These are phyloP conservation scores for Myotis pilosus DNA, from an alignment of 2,797 vertebrate genomes.

Conservation along the genomic window DNA sequence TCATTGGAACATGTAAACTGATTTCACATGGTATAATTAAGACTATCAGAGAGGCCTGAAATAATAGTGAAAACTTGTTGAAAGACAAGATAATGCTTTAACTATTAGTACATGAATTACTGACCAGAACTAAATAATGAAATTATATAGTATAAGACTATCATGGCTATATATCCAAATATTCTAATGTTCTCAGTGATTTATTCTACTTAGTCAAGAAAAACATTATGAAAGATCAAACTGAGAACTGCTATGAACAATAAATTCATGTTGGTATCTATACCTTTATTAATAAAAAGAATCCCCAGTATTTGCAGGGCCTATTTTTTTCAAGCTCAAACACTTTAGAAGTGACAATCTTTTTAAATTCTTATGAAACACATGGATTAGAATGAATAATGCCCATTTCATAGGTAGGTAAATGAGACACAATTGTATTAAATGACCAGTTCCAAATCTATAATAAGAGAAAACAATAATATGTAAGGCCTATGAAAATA, in stretches of 20 bases:
- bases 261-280: not conserved
- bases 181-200: not conserved
- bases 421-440: not conserved
- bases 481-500: not conserved
- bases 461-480: not conserved
- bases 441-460: not conserved
- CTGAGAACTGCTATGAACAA: not conserved
- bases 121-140: not conserved
- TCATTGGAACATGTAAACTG: not conserved
- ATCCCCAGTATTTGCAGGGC: not conserved
- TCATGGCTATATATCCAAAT: not conserved
- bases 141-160: constrained; percentile 2
- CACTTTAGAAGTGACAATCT: not conserved
- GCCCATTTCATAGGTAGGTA: not conserved
- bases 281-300: constrained; percentile 27
- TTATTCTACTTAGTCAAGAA: constrained; percentile 16
- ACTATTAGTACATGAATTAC: constrained; percentile 17
- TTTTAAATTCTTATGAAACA: not conserved
- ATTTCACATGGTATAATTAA: not conserved
- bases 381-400: not conserved
- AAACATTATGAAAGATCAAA: not conserved
- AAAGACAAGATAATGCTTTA: not conserved
- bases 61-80: not conserved
- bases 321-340: not conserved
- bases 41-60: not conserved